Percentiles rank a stretch among this genome's conserved stretches.
phyloP scores from a whole-genome alignment of 1,140 invertebrate genomes.

The Diorhabda elongata region DNA sequence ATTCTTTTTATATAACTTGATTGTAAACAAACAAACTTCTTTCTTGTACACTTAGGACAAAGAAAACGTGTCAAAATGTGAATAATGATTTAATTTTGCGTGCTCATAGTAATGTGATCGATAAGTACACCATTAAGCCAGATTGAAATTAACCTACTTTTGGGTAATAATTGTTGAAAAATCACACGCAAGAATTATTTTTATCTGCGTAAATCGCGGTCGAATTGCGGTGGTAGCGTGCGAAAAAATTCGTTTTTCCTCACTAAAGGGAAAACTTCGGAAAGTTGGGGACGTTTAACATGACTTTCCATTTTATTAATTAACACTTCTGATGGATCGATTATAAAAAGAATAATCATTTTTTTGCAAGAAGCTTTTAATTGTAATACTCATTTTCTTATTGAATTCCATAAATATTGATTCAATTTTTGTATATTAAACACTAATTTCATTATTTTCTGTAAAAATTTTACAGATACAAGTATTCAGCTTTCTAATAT shows the following conservation, averaged over 20 bases:
- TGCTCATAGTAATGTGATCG: slow-evolving; percentile 12
- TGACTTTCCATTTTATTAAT: slow-evolving; percentile 3
- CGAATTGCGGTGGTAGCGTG: background rate
- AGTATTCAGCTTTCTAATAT: too few relatives aligned
- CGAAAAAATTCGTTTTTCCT: background rate
- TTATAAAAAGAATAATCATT: background rate
- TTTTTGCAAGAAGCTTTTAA: too few relatives aligned
- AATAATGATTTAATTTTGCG: slow-evolving; percentile 20
- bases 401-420: too few relatives aligned
- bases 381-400: too few relatives aligned
- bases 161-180: slow-evolving; percentile 19
- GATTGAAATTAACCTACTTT: slow-evolving; percentile 18
- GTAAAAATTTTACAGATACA: too few relatives aligned
- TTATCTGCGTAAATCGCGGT: slow-evolving; percentile 6
- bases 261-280: background rate
- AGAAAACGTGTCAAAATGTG: slow-evolving; percentile 15
- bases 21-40: background rate
- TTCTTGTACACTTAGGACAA: slow-evolving; percentile 9
- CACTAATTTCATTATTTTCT: too few relatives aligned
- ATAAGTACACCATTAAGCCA: slow-evolving; percentile 14
- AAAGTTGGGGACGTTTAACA: background rate
- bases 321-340: slow-evolving; percentile 2
- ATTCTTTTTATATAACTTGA: too few relatives aligned
- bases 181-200: slow-evolving; percentile 16
- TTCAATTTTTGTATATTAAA: too few relatives aligned